Percentiles rank a stretch among this genome's conserved stretches.
Evolutionary conservation across 2,113 vertebrate species (phyloP).

Genomic region (Phalacrocorax aristotelis): DNA sequence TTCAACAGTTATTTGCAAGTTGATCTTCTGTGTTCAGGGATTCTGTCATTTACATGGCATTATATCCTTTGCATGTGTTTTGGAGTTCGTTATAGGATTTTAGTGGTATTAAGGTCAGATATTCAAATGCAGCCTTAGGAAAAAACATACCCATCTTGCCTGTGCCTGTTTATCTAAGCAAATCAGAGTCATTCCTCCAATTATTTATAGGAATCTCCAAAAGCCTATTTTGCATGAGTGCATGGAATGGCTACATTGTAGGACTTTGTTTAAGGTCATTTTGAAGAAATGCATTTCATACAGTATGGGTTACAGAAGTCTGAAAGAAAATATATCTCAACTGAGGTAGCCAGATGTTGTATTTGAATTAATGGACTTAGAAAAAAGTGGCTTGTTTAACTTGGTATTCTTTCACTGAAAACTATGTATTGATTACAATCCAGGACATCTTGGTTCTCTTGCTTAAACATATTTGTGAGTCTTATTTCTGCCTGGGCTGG

Average conservation of each 20-base stretch:
- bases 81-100: neutral
- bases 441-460: neutral
- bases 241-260: neutral
- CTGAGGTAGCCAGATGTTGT: neutral
- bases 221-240: neutral
- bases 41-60: neutral
- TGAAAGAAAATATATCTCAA: neutral
- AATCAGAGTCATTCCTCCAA: neutral
- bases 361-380: neutral
- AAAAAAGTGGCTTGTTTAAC: neutral
- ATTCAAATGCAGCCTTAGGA: neutral
- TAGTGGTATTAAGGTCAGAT: slow-evolving; percentile 11
- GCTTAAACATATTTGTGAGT: neutral
- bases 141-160: neutral
- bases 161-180: neutral
- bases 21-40: neutral
- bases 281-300: neutral
- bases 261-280: neutral
- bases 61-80: neutral
- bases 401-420: neutral
- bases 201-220: neutral
- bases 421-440: neutral
- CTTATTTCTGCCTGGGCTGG: neutral
- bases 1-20: neutral
- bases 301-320: neutral